A percentile compares a stretch with the other conserved stretches of the same genome.
Conservation (phyloP, 2,113 vertebrate genomes). For the Heteronetta atricapilla region DNA sequence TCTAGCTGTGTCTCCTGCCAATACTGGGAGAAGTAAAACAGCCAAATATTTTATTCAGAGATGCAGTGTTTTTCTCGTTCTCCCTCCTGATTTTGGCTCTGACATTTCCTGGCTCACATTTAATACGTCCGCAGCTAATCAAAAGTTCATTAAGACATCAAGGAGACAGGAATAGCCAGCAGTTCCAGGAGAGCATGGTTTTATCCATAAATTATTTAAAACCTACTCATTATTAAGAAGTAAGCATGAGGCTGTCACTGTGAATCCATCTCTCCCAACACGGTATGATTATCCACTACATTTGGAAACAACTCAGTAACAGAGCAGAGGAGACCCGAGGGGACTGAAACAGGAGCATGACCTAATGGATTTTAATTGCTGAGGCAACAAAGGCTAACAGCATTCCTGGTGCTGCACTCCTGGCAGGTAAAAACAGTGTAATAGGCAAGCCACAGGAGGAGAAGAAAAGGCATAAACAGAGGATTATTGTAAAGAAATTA, state of each 20-base stretch:
- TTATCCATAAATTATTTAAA: constrained; percentile 28
- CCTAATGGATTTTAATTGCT: constrained; percentile 21
- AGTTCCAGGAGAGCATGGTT: not conserved
- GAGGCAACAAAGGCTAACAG: not conserved
- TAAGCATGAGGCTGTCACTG: constrained; percentile 18
- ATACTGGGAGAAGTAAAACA: not conserved
- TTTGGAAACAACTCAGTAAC: constrained; percentile 12
- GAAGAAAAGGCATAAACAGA: not conserved
- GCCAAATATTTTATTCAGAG: not conserved
- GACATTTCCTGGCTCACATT: not conserved
- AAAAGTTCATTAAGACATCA: constrained; percentile 25
- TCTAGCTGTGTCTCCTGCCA: not conserved
- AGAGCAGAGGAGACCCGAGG: not conserved
- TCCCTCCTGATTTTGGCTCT: not conserved
- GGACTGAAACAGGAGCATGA: not conserved
- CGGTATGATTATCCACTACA: not conserved
- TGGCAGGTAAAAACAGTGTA: not conserved
- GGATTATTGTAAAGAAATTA: not conserved
- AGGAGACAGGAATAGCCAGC: not conserved
- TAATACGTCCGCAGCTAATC: not conserved
- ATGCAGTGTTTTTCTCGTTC: not conserved
- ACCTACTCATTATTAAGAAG: constrained; percentile 17
- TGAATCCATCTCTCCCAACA: not conserved
- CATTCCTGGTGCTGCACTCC: not conserved
- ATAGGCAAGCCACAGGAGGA: not conserved